Percentiles rank a stretch among this genome's conserved stretches.
Conservation (phyloP, 2,113 vertebrate species). For the Heloderma charlesbogerti region DNA sequence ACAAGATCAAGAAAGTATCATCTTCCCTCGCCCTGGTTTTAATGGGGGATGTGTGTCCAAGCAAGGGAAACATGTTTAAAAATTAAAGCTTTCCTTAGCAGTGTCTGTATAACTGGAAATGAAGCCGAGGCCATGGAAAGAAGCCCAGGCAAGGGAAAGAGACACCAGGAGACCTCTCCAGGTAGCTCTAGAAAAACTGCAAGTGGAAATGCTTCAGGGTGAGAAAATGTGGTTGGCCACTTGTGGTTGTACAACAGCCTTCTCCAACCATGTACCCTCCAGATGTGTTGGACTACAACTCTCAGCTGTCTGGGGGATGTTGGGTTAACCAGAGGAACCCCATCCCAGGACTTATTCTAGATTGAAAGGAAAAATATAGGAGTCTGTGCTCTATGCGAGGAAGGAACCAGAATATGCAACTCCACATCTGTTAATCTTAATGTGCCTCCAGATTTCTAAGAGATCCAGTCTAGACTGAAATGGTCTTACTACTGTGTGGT, state of each 20-base stretch:
- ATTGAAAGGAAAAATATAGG: too few relatives aligned
- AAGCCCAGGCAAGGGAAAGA: background rate
- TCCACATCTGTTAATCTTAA: too few relatives aligned
- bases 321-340: too few relatives aligned
- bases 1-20: background rate
- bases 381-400: too few relatives aligned
- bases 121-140: background rate
- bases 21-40: fast-evolving
- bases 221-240: background rate
- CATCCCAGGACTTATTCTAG: too few relatives aligned
- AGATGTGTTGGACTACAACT: too few relatives aligned
- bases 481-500: too few relatives aligned
- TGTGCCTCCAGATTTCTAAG: too few relatives aligned
- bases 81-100: background rate
- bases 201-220: background rate
- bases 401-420: too few relatives aligned
- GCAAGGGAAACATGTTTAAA: slow-evolving; percentile 3
- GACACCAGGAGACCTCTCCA: background rate
- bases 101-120: background rate
- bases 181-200: background rate
- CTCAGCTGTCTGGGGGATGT: too few relatives aligned
- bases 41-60: background rate
- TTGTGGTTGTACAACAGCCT: background rate
- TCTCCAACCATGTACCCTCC: too few relatives aligned
- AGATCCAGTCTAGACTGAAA: too few relatives aligned